Conservation (phyloP, 2,113 vertebrate genomes). For the Myxocyprinus asiaticus region DNA sequence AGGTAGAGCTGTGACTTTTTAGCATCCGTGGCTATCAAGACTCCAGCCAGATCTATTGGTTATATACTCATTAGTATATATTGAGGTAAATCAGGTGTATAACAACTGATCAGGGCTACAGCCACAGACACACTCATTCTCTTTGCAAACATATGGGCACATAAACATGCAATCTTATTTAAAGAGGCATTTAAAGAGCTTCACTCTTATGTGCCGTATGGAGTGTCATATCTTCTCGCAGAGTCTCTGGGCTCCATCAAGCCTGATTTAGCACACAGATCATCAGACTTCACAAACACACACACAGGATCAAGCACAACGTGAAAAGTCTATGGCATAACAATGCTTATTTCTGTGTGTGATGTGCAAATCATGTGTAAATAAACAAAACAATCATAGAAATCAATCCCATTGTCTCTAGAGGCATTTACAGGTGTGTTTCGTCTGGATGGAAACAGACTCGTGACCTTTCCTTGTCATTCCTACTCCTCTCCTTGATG, state of each 20-base stretch:
- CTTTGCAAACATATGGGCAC: conserved; percentile 5
- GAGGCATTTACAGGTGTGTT: background rate
- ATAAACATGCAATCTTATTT: conserved; percentile 6
- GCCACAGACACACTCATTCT: background rate
- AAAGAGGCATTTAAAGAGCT: conserved; percentile 29
- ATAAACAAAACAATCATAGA: conserved; percentile 2
- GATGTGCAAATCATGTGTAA: too few species aligned
- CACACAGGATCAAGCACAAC: too few species aligned
- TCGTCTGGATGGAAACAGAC: conserved; percentile 33
- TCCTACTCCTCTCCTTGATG: conserved; percentile 15
- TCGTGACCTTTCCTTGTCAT: conserved; percentile 37
- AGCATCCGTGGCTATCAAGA: conserved; percentile 12
- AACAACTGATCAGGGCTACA: conserved; percentile 6
- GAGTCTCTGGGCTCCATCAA: conserved; percentile 34
- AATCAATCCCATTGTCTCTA: conserved; percentile 46
- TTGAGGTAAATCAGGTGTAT: conserved; percentile 5
- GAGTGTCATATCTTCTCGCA: too few species aligned
- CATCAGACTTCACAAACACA: background rate
- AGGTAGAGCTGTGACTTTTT: conserved; percentile 1
- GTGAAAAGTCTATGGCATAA: too few species aligned
- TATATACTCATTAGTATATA: too few species aligned
- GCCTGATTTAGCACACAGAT: conserved; percentile 29
- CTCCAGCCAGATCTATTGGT: background rate
- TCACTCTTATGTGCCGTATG: conserved; percentile 2
- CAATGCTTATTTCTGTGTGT: too few species aligned